Percentiles rank a stretch among this genome's conserved stretches.
Evolutionary conservation across 2,113 vertebrate genomes (phyloP).

Genomic region (Natator depressus): DNA sequence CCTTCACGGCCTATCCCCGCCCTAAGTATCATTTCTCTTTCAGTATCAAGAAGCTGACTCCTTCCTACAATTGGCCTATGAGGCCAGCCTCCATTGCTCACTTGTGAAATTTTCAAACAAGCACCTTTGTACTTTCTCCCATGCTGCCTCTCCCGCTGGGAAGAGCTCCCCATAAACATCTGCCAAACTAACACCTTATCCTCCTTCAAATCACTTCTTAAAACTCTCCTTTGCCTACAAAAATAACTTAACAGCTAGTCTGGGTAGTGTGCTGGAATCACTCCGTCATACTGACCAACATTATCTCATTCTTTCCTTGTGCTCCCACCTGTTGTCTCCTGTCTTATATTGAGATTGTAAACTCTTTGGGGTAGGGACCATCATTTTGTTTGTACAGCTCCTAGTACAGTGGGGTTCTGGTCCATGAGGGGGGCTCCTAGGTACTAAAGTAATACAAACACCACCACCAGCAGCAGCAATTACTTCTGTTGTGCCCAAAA

Average conservation of each 20-base stretch:
- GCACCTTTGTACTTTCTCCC: background rate
- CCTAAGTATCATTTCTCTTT: background rate
- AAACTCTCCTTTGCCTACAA: background rate
- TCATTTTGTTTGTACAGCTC: background rate
- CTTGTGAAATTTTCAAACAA: background rate
- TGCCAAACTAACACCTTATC: background rate
- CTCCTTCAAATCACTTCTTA: background rate
- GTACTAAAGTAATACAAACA: background rate
- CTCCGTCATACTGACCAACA: background rate
- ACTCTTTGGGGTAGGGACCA: background rate
- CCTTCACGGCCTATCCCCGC: background rate
- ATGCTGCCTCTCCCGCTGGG: background rate
- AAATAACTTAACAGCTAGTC: background rate
- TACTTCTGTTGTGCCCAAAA: background rate
- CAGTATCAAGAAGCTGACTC: background rate
- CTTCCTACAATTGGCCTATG: background rate
- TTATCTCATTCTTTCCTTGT: background rate
- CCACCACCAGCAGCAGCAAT: background rate
- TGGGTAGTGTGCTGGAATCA: background rate
- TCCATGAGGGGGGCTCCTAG: background rate
- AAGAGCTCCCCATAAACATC: background rate
- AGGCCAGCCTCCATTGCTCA: background rate
- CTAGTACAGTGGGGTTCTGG: background rate
- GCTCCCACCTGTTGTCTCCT: background rate
- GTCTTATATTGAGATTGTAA: background rate